Conservation (phyloP, 2,888 invertebrate genomes). For the Drosophila neutralis region DNA sequence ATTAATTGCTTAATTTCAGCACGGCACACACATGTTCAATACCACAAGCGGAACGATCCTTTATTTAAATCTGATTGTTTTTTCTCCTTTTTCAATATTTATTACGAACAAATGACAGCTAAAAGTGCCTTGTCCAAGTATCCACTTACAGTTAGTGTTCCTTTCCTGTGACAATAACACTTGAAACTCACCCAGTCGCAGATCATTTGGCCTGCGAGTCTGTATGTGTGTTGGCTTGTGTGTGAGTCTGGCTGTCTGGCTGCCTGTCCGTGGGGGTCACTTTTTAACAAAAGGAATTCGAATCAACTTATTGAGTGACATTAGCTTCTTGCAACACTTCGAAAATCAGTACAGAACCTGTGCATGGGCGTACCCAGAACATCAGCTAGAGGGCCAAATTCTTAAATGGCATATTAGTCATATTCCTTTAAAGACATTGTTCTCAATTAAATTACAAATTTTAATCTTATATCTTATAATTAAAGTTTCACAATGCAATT, state of each 20-base stretch:
- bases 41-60: slow-evolving; percentile 46
- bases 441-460: too few relatives aligned
- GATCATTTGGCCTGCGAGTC: slow-evolving; percentile 54
- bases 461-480: too few relatives aligned
- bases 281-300: not conserved
- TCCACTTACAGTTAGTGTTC: slow-evolving; percentile 65
- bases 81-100: slow-evolving; percentile 45
- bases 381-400: too few relatives aligned
- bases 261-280: slow-evolving; percentile 22
- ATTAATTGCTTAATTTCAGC: slow-evolving; percentile 54
- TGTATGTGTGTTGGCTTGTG: not conserved
- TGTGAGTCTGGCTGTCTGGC: slow-evolving; percentile 4
- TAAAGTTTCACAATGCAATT: too few relatives aligned
- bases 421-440: too few relatives aligned
- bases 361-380: too few relatives aligned
- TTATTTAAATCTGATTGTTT: slow-evolving; percentile 9
- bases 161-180: slow-evolving; percentile 30
- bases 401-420: too few relatives aligned
- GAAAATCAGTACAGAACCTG: too few relatives aligned
- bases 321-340: too few relatives aligned
- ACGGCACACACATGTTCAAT: slow-evolving; percentile 30
- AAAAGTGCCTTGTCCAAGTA: slow-evolving; percentile 63
- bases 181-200: slow-evolving; percentile 59
- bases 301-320: not conserved
- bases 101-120: slow-evolving; percentile 74